These are phyloP conservation scores for Apis laboriosa DNA, from an alignment of 1,140 invertebrate genomes.

Conservation along the genomic window DNA sequence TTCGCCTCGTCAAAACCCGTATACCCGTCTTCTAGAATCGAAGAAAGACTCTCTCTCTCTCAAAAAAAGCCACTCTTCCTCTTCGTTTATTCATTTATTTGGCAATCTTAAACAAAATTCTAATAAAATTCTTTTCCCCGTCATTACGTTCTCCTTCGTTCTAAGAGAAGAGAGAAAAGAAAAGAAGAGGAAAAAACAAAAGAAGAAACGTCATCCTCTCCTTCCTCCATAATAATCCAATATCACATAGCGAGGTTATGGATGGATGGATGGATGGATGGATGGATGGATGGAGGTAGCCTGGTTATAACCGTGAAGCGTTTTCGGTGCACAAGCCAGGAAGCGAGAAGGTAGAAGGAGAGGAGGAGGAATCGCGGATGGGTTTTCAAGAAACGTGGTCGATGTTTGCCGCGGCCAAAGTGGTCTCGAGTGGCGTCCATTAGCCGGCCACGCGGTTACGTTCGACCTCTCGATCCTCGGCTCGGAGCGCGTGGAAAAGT, in stretches of 20 bases:
- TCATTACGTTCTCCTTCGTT: too few species aligned
- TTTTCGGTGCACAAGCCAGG: slow-evolving; percentile 59
- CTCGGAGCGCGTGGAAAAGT: slow-evolving; percentile 65
- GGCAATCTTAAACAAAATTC: too few species aligned
- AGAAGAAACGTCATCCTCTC: too few species aligned
- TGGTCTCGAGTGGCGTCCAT: slow-evolving; percentile 80
- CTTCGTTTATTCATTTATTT: too few species aligned
- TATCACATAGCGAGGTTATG: too few species aligned
- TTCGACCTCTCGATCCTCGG: slow-evolving; percentile 26
- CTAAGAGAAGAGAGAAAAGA: too few species aligned
- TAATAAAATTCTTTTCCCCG: too few species aligned
- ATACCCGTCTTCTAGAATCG: slow-evolving; percentile 30
- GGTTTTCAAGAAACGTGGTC: slow-evolving; percentile 78
- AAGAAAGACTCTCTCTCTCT: too few species aligned
- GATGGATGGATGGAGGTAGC: slow-evolving; percentile 10
- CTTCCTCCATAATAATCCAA: too few species aligned
- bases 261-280: slow-evolving; percentile 1
- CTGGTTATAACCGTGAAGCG: slow-evolving; percentile 23
- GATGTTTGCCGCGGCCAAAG: slow-evolving; percentile 78
- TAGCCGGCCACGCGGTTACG: slow-evolving; percentile 74
- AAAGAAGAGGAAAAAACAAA: too few species aligned
- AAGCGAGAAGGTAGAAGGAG: slow-evolving; percentile 25
- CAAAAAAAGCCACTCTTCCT: too few species aligned
- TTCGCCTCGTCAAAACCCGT: slow-evolving; percentile 64
- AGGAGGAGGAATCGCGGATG: slow-evolving; percentile 65